Percentiles rank a stretch among this genome's conserved stretches.
Conservation (phyloP, 2,113 vertebrate genomes). For the Phyllostomus hastatus region DNA sequence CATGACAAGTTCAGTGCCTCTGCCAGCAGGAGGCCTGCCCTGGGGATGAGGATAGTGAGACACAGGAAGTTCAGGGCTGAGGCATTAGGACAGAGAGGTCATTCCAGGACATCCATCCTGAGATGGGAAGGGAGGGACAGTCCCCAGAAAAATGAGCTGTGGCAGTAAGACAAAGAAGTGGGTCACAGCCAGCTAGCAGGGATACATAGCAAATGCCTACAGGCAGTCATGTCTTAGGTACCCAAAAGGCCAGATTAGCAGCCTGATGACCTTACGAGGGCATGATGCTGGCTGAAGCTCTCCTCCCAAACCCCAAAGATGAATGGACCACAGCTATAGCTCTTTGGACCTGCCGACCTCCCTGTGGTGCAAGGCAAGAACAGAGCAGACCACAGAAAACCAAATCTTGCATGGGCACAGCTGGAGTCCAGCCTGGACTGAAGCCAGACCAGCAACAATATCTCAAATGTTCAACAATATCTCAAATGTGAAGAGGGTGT, state of each 20-base stretch:
- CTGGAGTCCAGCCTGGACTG: background rate
- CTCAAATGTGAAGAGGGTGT: background rate
- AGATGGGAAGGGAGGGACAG: background rate
- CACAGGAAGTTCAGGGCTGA: background rate
- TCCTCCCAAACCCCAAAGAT: background rate
- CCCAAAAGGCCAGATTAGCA: background rate
- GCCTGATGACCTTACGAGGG: background rate
- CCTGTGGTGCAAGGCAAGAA: no score
- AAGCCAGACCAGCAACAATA: accelerated
- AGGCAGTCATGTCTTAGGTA: background rate
- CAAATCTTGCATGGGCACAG: background rate
- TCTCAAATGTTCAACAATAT: no score
- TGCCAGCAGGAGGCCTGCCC: background rate
- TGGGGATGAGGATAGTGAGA: background rate
- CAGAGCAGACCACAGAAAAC: background rate
- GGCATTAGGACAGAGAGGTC: background rate
- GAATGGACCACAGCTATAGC: background rate
- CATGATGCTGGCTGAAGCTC: background rate
- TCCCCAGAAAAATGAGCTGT: background rate
- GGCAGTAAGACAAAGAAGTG: background rate
- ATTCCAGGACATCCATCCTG: background rate
- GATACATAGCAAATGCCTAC: accelerated
- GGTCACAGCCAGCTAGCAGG: background rate
- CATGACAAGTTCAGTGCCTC: background rate
- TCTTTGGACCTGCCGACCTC: background rate